Base-by-base conservation (phyloP, 1,140 invertebrate species). In the Solenopsis fugax region DNA sequence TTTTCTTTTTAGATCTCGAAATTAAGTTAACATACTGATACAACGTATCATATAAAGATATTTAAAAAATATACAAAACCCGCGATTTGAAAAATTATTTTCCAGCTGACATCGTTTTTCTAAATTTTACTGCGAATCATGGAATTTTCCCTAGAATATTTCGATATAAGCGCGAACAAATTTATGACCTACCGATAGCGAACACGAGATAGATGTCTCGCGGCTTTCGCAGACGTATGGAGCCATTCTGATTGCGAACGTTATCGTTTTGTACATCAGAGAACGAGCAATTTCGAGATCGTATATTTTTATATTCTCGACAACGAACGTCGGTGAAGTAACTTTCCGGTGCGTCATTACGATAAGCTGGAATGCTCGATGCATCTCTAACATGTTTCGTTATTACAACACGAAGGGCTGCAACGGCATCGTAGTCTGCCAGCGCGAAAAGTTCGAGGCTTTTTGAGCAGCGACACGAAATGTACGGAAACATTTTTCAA, bases 401-500 rank as follows among this genome's bases (percentile, higher is more conserved):
- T 69, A 24, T 67, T 37, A n/a, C 18, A 21, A 4, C 64, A 41
- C 58, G 37, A 13, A 21, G 41, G 3, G 16, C 52, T 29, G 64
- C 62, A 45, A 13, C 10, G 13, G n/a, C 21, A 52, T 41, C 24
- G 18, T 56, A 62, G 56, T 77, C 24, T 21, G 34, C 18, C 41
- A 9, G 24, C 16, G 45, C 48, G 6, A 52, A 54, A 75, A 67
- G 45, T 45, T 60, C 18, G 13, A 12, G 21, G 13, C 21, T n/a
- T 62, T 67, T 67, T 54, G 52, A 81, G 65, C 78, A 41, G 10
- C 65, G 48, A 10, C 48, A 37, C 60, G 37, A 45, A 58, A 81
- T 81, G 9, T 45, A 45, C 65, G n/a, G 45, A 58, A 62, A 85
- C 41, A 85, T 76, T 76, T 85, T 76, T 85, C 81, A 76, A 52